Evolutionary conservation across 2,797 vertebrate genomes (phyloP).

Genomic region (Sebastes cheni): DNA sequence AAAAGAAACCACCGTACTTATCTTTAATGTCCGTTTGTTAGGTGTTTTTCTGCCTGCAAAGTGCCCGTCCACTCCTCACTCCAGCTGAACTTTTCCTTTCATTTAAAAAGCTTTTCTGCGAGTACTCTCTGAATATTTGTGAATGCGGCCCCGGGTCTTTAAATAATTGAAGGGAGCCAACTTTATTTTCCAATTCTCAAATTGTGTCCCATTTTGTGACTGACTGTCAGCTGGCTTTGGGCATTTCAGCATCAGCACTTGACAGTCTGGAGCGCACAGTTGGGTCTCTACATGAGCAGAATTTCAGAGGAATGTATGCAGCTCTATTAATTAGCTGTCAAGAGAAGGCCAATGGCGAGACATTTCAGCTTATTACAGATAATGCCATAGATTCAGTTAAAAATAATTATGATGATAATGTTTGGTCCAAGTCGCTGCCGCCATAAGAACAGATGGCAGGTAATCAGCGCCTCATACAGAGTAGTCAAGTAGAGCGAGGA

Average conservation of each 20-base stretch:
- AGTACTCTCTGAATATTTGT: conserved; percentile 26
- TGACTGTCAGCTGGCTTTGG: conserved; percentile 35
- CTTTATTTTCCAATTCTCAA: conserved; percentile 46
- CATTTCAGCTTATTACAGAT: conserved; percentile 56
- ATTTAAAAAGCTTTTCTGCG: neutral
- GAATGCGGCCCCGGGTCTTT: conserved; percentile 30
- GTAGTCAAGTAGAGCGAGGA: conserved; percentile 40
- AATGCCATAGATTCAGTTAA: conserved; percentile 55
- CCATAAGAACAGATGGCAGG: conserved; percentile 57
- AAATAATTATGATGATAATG: conserved; percentile 60
- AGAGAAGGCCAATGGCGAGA: conserved; percentile 52
- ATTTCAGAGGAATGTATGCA: conserved; percentile 30
- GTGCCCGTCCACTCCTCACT: neutral
- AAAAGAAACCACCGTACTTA: neutral
- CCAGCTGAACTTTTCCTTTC: neutral
- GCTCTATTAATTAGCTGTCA: conserved; percentile 71
- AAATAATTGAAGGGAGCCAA: conserved; percentile 50
- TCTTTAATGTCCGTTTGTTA: neutral
- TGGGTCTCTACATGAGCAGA: conserved; percentile 8
- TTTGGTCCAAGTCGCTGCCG: conserved; percentile 25
- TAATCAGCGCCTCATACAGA: conserved; percentile 46
- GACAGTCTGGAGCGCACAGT: conserved; percentile 23
- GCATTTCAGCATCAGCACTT: conserved; percentile 32
- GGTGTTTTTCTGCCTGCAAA: neutral
- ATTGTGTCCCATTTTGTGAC: conserved; percentile 25